Percentiles rank a stretch among this genome's conserved stretches.
Evolutionary conservation across 2,113 vertebrate genomes (phyloP).

Genomic region (Dasypus novemcinctus): DNA sequence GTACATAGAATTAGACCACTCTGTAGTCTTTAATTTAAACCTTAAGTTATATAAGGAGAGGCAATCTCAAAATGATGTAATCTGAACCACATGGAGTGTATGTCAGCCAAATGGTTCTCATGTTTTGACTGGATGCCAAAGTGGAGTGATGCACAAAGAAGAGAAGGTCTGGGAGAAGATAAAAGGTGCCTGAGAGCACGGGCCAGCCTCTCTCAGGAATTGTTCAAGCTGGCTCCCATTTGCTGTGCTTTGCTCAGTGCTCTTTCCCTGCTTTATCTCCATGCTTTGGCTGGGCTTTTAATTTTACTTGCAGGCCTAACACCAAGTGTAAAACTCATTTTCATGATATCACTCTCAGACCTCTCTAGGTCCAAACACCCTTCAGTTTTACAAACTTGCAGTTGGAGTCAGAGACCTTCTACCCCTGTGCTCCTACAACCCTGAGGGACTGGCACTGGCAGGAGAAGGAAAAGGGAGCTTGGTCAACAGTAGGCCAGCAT

Average conservation of each 20-base stretch:
- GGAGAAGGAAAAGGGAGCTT: background rate
- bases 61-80: background rate
- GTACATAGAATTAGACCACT: background rate
- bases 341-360: background rate
- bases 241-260: background rate
- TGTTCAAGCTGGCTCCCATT: background rate
- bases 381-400: background rate
- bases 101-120: background rate
- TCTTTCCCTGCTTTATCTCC: background rate
- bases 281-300: background rate
- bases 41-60: background rate
- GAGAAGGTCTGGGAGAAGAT: background rate
- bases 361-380: background rate
- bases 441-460: background rate
- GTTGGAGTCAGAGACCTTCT: background rate
- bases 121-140: background rate
- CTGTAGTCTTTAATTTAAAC: background rate
- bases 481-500: background rate
- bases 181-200: background rate
- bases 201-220: background rate
- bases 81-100: background rate
- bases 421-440: rapidly evolving
- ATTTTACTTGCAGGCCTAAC: background rate
- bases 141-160: background rate
- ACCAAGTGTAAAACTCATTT: background rate